A percentile compares a stretch with the other conserved stretches of the same genome.
Conservation (phyloP, 2,888 invertebrate genomes). For the Cephus rjabovi region DNA sequence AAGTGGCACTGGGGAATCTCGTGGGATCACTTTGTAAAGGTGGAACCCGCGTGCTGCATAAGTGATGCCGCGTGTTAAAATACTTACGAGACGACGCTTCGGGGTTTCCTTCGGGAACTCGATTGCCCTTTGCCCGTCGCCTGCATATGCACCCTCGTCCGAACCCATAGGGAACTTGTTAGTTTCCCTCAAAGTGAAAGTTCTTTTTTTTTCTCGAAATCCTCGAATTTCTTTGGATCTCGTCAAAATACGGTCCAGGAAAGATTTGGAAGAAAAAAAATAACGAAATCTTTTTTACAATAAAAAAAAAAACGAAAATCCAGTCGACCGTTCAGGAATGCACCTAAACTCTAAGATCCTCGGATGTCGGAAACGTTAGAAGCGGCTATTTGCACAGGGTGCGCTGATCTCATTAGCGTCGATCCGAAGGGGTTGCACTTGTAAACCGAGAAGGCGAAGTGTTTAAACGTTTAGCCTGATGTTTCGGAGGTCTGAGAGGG, state of each 20-base stretch:
- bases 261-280: neutral
- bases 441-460: slow-evolving; percentile 16
- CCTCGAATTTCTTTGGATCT: neutral
- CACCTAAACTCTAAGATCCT: neutral
- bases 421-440: slow-evolving; percentile 27
- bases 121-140: neutral
- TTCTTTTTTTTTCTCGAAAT: neutral
- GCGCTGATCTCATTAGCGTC: slow-evolving; percentile 41
- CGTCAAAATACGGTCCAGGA: neutral
- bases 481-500: slow-evolving; percentile 15
- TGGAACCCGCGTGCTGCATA: slow-evolving; percentile 57
- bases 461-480: slow-evolving; percentile 14
- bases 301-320: neutral
- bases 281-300: neutral
- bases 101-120: slow-evolving; percentile 12
- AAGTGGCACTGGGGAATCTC: slow-evolving; percentile 47
- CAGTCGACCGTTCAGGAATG: neutral
- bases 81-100: slow-evolving; percentile 46
- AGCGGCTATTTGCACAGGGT: slow-evolving; percentile 15
- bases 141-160: neutral
- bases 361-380: slow-evolving; percentile 14
- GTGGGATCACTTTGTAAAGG: slow-evolving; percentile 60
- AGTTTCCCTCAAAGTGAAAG: neutral
- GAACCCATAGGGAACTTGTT: neutral
- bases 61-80: slow-evolving; percentile 59